Evolutionary conservation across 2,888 invertebrate genomes (phyloP).

Genomic region (Apantesis nais): DNA sequence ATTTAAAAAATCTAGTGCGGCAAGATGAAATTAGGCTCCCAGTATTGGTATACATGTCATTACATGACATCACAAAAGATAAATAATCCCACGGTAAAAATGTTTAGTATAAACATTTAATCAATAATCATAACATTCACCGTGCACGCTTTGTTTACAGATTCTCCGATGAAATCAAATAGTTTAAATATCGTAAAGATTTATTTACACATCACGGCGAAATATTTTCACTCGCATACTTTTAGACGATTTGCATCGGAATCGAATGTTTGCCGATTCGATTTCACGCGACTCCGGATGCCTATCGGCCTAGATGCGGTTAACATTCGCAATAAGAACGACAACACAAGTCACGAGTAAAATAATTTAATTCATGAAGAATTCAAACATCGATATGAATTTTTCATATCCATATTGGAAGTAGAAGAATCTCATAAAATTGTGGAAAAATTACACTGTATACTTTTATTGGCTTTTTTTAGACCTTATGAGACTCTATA

Average conservation of each 20-base stretch:
- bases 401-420: constrained; percentile 1
- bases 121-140: constrained; percentile 22
- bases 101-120: constrained; percentile 10
- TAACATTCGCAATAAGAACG: constrained; percentile 47
- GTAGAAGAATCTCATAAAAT: neutral
- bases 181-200: constrained; percentile 48
- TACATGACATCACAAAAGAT: neutral
- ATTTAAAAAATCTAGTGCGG: neutral
- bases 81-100: constrained; percentile 1
- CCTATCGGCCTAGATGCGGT: constrained; percentile 68
- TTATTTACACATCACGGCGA: constrained; percentile 54
- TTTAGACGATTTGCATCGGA: constrained; percentile 66
- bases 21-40: neutral
- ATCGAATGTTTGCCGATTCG: constrained; percentile 66
- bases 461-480: neutral
- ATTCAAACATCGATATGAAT: neutral
- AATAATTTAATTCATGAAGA: constrained; percentile 25
- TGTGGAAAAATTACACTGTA: neutral
- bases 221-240: constrained; percentile 62
- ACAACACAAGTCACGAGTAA: constrained; percentile 34
- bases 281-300: constrained; percentile 68
- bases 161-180: constrained; percentile 25
- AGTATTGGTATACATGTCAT: neutral
- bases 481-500: neutral
- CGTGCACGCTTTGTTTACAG: constrained; percentile 22